Percentiles rank a stretch among this genome's conserved stretches.
phyloP scores from a whole-genome alignment of 1,140 invertebrate species.

The Ganaspis sp. region DNA sequence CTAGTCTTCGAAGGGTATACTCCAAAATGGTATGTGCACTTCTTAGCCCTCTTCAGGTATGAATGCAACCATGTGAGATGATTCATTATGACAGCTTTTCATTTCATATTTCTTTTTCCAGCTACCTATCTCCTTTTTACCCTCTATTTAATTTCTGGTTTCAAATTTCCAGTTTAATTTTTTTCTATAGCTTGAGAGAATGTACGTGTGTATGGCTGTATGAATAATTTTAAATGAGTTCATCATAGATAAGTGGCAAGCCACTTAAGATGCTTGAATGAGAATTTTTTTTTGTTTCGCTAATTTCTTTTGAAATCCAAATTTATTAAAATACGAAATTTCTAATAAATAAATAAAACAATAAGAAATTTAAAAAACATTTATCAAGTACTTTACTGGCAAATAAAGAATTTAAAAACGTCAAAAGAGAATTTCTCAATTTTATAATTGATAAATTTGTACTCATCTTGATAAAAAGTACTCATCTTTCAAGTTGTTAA shows the following conservation, averaged over 20 bases:
- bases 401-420: no score
- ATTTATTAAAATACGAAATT: no score
- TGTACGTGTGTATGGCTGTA: neutral
- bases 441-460: no score
- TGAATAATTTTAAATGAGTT: neutral
- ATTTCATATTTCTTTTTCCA: slow-evolving; percentile 67
- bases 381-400: no score
- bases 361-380: no score
- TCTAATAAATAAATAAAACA: no score
- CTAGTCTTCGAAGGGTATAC: slow-evolving; percentile 6
- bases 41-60: slow-evolving; percentile 65
- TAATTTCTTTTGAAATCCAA: no score
- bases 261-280: neutral
- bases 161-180: slow-evolving; percentile 54
- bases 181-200: slow-evolving; percentile 30
- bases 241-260: neutral
- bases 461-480: no score
- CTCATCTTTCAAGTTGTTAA: neutral
- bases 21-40: slow-evolving; percentile 71
- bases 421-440: neutral
- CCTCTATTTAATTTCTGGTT: slow-evolving; percentile 28
- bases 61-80: slow-evolving; percentile 63
- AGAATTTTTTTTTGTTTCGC: neutral
- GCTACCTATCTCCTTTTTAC: slow-evolving; percentile 46
- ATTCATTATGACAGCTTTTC: slow-evolving; percentile 75